Conservation (phyloP, 2,797 vertebrate genomes). For the Podarcis siculus region DNA sequence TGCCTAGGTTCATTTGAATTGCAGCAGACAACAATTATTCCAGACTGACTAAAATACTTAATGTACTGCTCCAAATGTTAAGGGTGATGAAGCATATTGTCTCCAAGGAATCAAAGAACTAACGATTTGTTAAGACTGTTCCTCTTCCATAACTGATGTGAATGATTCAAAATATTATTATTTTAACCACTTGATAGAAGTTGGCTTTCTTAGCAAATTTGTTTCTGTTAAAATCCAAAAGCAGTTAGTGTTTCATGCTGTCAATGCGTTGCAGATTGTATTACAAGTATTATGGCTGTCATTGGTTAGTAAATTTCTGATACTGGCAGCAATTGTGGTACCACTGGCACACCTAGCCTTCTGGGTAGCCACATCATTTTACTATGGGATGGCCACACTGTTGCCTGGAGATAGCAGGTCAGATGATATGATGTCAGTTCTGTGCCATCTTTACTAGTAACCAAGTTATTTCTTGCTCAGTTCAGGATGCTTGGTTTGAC, state of each 20-base stretch:
- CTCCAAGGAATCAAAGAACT: not conserved
- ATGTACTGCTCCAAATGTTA: not conserved
- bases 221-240: not conserved
- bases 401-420: not conserved
- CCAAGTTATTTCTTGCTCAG: not conserved
- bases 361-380: not conserved
- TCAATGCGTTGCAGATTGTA: not conserved
- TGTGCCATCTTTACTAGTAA: not conserved
- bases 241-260: not conserved
- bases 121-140: not conserved
- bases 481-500: not conserved
- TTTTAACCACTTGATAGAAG: conserved; percentile 1
- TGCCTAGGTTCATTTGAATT: not conserved
- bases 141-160: not conserved
- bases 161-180: not conserved
- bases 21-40: not conserved
- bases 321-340: not conserved
- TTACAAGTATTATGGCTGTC: not conserved
- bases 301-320: not conserved
- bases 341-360: not conserved
- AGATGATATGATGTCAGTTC: not conserved
- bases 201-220: not conserved
- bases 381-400: not conserved
- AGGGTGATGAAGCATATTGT: not conserved
- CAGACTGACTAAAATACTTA: not conserved